Evolutionary conservation across 1,140 invertebrate genomes (phyloP).

Genomic region (Penaeus japonicus): DNA sequence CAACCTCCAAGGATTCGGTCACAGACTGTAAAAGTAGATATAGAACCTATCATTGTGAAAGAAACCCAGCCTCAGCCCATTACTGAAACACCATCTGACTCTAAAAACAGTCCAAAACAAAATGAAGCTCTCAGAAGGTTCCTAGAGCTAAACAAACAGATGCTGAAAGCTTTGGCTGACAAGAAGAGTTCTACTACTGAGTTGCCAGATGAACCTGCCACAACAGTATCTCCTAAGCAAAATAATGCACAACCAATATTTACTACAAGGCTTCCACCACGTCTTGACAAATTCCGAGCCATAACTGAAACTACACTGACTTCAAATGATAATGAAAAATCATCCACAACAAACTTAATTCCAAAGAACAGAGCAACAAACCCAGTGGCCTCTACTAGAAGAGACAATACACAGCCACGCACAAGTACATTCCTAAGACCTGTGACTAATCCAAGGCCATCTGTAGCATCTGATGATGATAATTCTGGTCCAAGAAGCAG

Average conservation of each 20-base stretch:
- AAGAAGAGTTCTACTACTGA: neutral
- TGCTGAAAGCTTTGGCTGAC: neutral
- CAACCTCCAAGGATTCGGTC: too few species aligned
- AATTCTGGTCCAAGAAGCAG: too few species aligned
- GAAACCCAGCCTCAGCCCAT: neutral
- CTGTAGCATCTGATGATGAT: too few species aligned
- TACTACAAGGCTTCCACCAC: too few species aligned
- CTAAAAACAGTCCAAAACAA: neutral
- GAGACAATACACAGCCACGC: neutral
- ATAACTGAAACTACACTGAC: too few species aligned
- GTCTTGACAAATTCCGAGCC: too few species aligned
- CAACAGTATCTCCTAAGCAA: neutral
- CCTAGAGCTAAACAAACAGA: slow-evolving; percentile 14
- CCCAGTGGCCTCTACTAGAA: neutral
- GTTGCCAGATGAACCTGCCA: neutral
- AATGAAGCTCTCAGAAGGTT: slow-evolving; percentile 3
- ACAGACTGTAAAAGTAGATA: too few species aligned
- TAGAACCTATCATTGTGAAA: too few species aligned
- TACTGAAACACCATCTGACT: neutral
- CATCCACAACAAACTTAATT: neutral
- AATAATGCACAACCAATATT: neutral
- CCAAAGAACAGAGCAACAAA: neutral
- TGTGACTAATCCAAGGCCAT: neutral
- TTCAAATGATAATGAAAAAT: neutral
- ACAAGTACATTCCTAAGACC: neutral